phyloP scores from a whole-genome alignment of 2,888 invertebrate genomes.

The Imbricaverruca yamaguchii region DNA sequence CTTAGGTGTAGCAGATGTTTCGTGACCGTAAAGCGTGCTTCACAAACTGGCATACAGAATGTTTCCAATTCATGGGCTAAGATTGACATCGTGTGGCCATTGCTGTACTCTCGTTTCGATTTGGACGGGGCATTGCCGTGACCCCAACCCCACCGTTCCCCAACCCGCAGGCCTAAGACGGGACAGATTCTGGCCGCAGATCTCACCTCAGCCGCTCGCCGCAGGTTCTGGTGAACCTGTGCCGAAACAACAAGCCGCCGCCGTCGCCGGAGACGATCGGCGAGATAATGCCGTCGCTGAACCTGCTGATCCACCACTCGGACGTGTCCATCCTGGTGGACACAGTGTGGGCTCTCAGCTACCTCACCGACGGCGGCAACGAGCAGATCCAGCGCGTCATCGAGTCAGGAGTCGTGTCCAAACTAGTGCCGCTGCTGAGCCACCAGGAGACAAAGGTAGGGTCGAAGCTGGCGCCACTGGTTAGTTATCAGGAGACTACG shows the following conservation, averaged over 20 bases:
- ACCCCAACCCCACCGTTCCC: no score
- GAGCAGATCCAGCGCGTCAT: constrained; percentile 97
- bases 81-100: no score
- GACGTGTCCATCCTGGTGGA: constrained; percentile 95
- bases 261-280: constrained; percentile 83
- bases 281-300: constrained; percentile 88
- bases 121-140: no score
- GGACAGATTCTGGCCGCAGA: no score
- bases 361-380: constrained; percentile 94
- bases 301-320: constrained; percentile 84
- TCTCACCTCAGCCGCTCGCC: not conserved
- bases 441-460: constrained; percentile 82
- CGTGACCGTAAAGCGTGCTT: no score
- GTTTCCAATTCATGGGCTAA: no score
- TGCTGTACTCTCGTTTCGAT: no score
- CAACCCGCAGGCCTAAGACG: no score
- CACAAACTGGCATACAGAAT: no score
- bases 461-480: not conserved
- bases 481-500: no score
- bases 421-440: constrained; percentile 88
- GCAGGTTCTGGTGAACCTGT: constrained; percentile 84
- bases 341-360: constrained; percentile 97
- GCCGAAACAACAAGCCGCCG: constrained; percentile 80
- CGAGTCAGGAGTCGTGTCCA: constrained; percentile 87
- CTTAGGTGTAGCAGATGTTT: no score